Conservation (phyloP, 2,888 invertebrate genomes). For the Helobdella robusta region DNA sequence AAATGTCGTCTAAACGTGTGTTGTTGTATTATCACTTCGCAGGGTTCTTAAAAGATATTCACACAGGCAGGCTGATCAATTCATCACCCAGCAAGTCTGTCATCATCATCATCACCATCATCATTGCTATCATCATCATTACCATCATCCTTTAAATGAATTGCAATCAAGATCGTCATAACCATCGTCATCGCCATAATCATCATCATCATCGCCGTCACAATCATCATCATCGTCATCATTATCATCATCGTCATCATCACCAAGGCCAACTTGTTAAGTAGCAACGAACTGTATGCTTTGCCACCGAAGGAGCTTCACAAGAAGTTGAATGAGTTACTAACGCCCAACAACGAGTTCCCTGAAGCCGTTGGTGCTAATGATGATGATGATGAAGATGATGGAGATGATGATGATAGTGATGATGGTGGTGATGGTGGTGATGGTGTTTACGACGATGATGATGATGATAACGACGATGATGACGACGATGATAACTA, state of each 20-base stretch:
- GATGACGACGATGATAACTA: background rate
- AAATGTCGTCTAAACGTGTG: too few relatives aligned
- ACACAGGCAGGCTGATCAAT: conserved; percentile 75
- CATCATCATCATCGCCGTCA: background rate
- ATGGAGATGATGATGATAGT: too few relatives aligned
- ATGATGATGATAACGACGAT: conserved; percentile 12
- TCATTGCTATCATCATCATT: background rate
- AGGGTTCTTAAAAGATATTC: conserved; percentile 45
- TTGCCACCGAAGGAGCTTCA: conserved; percentile 68
- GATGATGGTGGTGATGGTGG: conserved; percentile 26
- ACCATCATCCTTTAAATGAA: background rate
- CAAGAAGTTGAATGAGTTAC: conserved; percentile 62
- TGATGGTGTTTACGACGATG: conserved; percentile 9
- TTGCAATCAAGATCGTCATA: background rate
- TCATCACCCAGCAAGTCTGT: conserved; percentile 67
- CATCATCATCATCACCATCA: background rate
- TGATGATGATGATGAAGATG: conserved; percentile 23
- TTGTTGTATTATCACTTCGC: conserved; percentile 17
- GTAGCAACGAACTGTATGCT: conserved; percentile 71
- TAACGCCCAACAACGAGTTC: conserved; percentile 67
- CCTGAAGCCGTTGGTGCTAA: conserved; percentile 66
- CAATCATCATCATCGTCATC: background rate
- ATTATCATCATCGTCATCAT: background rate
- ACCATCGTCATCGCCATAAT: background rate
- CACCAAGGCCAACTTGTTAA: conserved; percentile 54